phyloP scores from a whole-genome alignment of 2,888 invertebrate genomes.

The Notodonta dromedarius region DNA sequence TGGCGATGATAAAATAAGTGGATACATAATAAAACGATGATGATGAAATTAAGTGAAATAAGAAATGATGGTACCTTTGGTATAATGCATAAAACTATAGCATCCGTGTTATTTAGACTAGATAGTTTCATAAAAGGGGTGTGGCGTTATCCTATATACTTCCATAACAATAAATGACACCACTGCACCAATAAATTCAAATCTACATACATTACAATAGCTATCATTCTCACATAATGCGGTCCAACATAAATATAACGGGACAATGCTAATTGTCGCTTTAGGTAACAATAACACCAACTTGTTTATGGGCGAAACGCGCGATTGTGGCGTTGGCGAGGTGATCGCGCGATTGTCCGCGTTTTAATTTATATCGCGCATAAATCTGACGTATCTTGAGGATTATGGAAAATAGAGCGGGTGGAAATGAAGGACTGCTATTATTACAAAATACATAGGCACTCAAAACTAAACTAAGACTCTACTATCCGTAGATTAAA shows the following conservation, averaged over 20 bases:
- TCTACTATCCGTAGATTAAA: background rate
- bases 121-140: no score
- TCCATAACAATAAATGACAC: background rate
- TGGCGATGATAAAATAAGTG: no score
- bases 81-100: no score
- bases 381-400: constrained; percentile 54
- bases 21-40: no score
- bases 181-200: background rate
- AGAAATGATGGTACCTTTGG: no score
- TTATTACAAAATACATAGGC: constrained; percentile 9
- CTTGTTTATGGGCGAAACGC: constrained; percentile 51
- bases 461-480: constrained; percentile 9
- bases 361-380: constrained; percentile 61
- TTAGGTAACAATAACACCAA: constrained; percentile 39
- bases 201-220: constrained; percentile 10
- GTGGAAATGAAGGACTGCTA: constrained; percentile 1
- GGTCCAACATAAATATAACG: constrained; percentile 12
- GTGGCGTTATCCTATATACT: background rate
- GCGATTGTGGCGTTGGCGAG: constrained; percentile 15
- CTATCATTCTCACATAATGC: constrained; percentile 18
- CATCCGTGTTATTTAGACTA: no score
- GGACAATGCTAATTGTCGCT: constrained; percentile 42
- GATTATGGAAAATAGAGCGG: constrained; percentile 48
- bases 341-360: constrained; percentile 42
- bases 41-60: no score